These are phyloP conservation scores for Podabrus alpinus DNA, from an alignment of 2,888 invertebrate species.

Conservation along the genomic window DNA sequence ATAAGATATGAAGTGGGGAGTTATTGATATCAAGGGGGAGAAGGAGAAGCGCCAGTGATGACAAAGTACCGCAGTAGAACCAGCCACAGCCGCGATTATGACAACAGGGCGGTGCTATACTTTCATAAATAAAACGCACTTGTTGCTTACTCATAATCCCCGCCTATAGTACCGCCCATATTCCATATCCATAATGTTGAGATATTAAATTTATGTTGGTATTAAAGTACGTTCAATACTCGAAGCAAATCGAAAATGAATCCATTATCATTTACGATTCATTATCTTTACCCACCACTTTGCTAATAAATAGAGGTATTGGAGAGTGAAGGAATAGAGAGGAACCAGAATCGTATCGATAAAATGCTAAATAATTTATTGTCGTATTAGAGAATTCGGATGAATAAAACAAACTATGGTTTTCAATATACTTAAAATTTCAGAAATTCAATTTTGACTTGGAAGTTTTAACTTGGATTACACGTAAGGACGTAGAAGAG, in stretches of 20 bases:
- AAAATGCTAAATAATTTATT: constrained; percentile 22
- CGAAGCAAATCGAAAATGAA: background rate
- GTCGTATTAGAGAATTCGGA: constrained; percentile 1
- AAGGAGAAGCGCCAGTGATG: constrained; percentile 54
- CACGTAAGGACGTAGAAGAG: constrained; percentile 30
- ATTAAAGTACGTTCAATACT: background rate
- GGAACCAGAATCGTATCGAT: background rate
- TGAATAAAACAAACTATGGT: constrained; percentile 20
- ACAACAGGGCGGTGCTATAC: constrained; percentile 69
- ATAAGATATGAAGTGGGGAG: constrained; percentile 54
- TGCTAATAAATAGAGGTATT: background rate
- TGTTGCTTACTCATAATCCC: constrained; percentile 65
- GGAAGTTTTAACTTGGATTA: constrained; percentile 21
- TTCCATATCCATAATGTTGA: constrained; percentile 52
- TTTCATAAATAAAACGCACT: constrained; percentile 74
- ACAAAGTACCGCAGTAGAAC: constrained; percentile 57
- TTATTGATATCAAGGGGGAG: constrained; percentile 40
- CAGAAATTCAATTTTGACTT: constrained; percentile 41
- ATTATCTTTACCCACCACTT: background rate
- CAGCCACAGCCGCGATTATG: constrained; percentile 71
- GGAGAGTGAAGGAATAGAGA: background rate
- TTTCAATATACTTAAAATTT: constrained; percentile 26
- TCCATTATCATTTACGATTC: background rate
- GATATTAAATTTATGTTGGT: background rate
- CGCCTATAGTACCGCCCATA: constrained; percentile 59